Base-by-base conservation (phyloP, 2,113 vertebrate genomes). In the Nicator chloris region DNA sequence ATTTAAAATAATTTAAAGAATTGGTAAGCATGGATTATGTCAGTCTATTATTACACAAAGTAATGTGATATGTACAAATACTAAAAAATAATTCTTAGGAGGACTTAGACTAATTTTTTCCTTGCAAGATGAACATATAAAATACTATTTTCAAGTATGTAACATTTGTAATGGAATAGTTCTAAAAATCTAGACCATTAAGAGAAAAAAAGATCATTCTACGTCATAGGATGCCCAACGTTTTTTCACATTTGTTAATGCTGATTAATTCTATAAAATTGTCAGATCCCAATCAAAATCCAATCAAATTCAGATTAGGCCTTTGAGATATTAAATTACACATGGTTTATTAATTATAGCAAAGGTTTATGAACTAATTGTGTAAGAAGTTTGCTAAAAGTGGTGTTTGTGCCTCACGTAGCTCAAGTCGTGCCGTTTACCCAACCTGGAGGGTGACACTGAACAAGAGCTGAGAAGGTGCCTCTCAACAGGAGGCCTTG, bases 141-240 rank as follows among this genome's bases (percentile, higher is more conserved):
- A 37, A 15, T 6, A 50, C 35, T 66, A 18, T 63, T 77, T 83
- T 83, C 28, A 83, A 73, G 8, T 44, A 42, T 17, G 26, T 59
- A 51, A 23, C 15, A 54, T 21, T 63, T 13, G 12, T 19, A 75
- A 40, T 31, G 35, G 44, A 82, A 64, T 13, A 53, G 21, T 68
- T 50, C 21, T 50, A 84, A 76, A 66, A 80, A 64, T 21, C 28
- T 10, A 27, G 9, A 76, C 15, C 23, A 39, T 9, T 40, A 33
- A 68, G 6, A 77, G 14, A 33, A 69, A 49, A 54, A 68, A 33
- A 47, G 4, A 42, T 50, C 20, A 27, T n/a, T 82, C 14, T 59
- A 80, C 44, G 31, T 23, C 15, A 49, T 0, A 47, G 45, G 12
- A 65, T 6, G 24, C 39, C 11, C 31, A 85, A n/a, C 1, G 0